These are phyloP conservation scores for Amiota communis DNA, from an alignment of 2,888 invertebrate genomes.

Conservation along the genomic window DNA sequence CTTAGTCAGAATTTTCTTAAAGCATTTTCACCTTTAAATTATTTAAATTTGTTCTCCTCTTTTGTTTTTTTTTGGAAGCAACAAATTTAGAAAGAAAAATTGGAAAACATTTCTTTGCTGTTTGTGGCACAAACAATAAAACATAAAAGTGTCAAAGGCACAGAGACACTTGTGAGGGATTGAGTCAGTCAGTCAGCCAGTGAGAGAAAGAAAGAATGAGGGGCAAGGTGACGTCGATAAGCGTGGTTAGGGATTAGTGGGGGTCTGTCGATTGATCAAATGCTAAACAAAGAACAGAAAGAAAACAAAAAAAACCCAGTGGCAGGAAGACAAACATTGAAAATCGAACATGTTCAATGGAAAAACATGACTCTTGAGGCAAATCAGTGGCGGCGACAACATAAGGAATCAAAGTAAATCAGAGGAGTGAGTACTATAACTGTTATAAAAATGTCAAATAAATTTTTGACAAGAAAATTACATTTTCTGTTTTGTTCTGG, in stretches of 20 bases:
- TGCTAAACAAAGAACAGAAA: not conserved
- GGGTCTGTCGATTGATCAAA: no score
- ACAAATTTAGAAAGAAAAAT: conserved; percentile 19
- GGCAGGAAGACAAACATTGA: conserved; percentile 46
- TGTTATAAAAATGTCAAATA: conserved; percentile 31
- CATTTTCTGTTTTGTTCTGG: not conserved
- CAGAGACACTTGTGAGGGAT: not conserved
- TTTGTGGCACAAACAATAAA: conserved; percentile 11
- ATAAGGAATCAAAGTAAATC: conserved; percentile 46
- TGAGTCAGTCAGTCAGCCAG: no score
- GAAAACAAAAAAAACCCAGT: conserved; percentile 30
- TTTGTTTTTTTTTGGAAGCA: no score
- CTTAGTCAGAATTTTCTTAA: conserved; percentile 13
- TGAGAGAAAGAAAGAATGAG: no score
- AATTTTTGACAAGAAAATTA: not conserved
- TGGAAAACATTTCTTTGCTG: conserved; percentile 1
- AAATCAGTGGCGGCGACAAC: conserved; percentile 13
- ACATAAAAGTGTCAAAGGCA: conserved; percentile 29
- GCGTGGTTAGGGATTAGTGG: no score
- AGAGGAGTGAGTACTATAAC: conserved; percentile 34
- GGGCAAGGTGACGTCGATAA: no score
- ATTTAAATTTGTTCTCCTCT: no score
- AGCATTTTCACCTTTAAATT: conserved; percentile 44
- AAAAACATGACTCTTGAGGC: not conserved
- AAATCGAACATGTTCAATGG: conserved; percentile 40